Base-by-base conservation (phyloP, 1,140 invertebrate species). In the Eurosta solidaginis region DNA sequence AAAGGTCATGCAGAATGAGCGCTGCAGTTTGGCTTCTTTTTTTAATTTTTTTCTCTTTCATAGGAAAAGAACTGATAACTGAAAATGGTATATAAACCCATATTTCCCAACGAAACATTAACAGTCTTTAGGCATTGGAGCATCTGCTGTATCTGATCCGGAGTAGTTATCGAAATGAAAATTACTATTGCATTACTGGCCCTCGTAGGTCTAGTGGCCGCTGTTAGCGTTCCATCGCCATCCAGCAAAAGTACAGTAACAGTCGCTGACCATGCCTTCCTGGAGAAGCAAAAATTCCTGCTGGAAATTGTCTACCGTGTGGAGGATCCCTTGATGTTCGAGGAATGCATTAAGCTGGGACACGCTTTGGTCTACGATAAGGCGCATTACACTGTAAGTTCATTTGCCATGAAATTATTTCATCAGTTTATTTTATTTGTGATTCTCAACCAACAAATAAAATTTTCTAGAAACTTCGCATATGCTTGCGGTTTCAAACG, bases 221-320 rank as follows among this genome's bases (percentile, higher is more conserved):
- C 81, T 77, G 45, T 78, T 81, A 83, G 73, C 50, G 79, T 83
- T 73, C 82, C 82, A n/a, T n/a, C 36, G 22, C 81, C 7, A 45
- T 79, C 82, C 6, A 73, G 78, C 6, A 80, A 81, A n/a, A n/a
- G n/a, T n/a, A n/a, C n/a, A 33, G 82, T 81, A 44, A 82, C 81
- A 77, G 77, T 81, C 6, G 84, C 83, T n/a, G 82, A 85, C 78
- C 79, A 81, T 49, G 78, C 68, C n/a, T 84, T 81, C 54, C 81
- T 92, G 59, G 83, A 88, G 14, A 92, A 90, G 78, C 92, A 93
- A 88, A 89, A 89, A 52, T 87, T 90, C 33, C 89, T 92, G 10
- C 89, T 93, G 42, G 89, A 91, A 76, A 88, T 94, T 20, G 86
- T 92, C 25, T 89, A 92, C 75, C 91, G 92, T 79, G 88, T 93